phyloP scores from a whole-genome alignment of 2,888 invertebrate genomes.

The Sesia bembeciformis region DNA sequence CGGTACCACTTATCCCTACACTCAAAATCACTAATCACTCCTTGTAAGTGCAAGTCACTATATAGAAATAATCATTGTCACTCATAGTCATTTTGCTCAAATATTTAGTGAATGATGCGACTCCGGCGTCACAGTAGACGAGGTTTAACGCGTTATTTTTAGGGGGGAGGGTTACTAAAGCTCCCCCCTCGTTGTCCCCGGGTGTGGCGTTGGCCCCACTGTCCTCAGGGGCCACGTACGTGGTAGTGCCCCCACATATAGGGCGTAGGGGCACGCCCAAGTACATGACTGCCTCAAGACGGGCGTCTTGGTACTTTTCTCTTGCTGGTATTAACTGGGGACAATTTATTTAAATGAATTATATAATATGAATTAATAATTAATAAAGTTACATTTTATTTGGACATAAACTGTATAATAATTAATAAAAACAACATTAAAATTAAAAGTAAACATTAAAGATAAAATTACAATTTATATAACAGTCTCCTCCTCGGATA shows the following conservation, averaged over 20 bases:
- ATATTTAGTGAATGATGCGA: slow-evolving; percentile 63
- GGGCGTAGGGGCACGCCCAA: slow-evolving; percentile 31
- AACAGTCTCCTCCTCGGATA: no score
- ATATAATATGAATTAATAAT: no score
- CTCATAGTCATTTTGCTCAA: slow-evolving; percentile 38
- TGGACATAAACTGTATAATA: no score
- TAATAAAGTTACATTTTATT: neutral
- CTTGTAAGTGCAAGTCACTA: slow-evolving; percentile 44
- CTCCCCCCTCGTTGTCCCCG: slow-evolving; percentile 5
- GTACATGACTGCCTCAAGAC: slow-evolving; percentile 44
- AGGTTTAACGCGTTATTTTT: slow-evolving; percentile 79
- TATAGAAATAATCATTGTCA: slow-evolving; percentile 35
- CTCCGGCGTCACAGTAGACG: slow-evolving; percentile 73
- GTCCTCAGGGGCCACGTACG: slow-evolving; percentile 55
- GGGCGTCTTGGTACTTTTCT: slow-evolving; percentile 32
- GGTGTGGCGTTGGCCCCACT: slow-evolving; percentile 7
- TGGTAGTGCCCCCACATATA: slow-evolving; percentile 32
- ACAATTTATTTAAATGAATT: no score
- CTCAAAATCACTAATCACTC: slow-evolving; percentile 18
- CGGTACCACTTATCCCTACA: no score
- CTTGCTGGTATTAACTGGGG: slow-evolving; percentile 57
- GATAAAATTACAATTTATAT: no score
- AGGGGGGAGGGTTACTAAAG: slow-evolving; percentile 77
- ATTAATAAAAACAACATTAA: no score
- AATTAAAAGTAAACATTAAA: no score